Conservation (phyloP, 2,888 invertebrate genomes). For the Disparrhopalites patrizii region DNA sequence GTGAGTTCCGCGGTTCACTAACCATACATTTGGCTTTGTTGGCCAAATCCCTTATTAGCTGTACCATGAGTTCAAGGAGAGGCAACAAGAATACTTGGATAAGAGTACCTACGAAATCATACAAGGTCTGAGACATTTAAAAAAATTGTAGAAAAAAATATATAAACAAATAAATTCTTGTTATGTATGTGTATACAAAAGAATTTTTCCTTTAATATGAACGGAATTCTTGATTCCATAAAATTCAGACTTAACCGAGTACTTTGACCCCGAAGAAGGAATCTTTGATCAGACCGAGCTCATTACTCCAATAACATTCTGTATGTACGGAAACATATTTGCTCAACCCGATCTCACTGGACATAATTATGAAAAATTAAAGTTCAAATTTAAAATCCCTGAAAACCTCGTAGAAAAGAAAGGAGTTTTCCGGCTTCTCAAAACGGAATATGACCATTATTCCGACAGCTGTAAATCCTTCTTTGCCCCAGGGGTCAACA, state of each 20-base stretch:
- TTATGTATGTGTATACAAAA: neutral
- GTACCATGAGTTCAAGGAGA: constrained; percentile 41
- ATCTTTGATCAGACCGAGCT: constrained; percentile 33
- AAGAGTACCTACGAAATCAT: constrained; percentile 37
- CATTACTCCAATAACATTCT: constrained; percentile 39
- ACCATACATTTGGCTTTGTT: neutral
- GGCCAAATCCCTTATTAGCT: constrained; percentile 28
- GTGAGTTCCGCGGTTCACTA: neutral
- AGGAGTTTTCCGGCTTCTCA: constrained; percentile 40
- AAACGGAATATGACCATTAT: constrained; percentile 58
- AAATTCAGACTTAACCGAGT: constrained; percentile 31
- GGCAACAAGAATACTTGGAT: constrained; percentile 38
- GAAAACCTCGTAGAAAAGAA: constrained; percentile 36
- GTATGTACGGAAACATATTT: constrained; percentile 45
- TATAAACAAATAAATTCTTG: neutral
- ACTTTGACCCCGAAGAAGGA: constrained; percentile 45
- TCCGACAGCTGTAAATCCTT: constrained; percentile 55
- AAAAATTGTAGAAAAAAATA: neutral
- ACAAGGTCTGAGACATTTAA: constrained; percentile 14
- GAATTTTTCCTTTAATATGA: neutral
- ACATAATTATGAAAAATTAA: constrained; percentile 38
- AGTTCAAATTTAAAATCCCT: constrained; percentile 45
- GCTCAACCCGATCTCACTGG: constrained; percentile 40
- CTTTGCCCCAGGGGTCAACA: constrained; percentile 51
- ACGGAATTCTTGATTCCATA: neutral